Base-by-base conservation (phyloP, 2,797 vertebrate species). In the Eleutherodactylus coqui region DNA sequence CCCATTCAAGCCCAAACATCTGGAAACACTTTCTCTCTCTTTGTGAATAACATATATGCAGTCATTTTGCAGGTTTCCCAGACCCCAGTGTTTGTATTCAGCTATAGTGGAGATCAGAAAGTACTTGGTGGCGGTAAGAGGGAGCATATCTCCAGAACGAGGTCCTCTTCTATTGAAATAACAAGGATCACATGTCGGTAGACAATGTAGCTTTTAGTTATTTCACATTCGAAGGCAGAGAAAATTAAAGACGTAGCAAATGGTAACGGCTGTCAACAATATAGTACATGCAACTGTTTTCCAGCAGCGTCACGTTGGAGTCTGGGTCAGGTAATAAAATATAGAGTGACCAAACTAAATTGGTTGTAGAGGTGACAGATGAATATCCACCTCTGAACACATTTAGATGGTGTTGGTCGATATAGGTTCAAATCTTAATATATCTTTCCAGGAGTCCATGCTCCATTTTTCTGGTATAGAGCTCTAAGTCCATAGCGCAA, bases 11-110 rank as follows among this genome's bases (percentile, higher is more conserved):
- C 60, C 45, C 73, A 72, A 38, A 83, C 85, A 82, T 86, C 85
- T 78, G 85, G 85, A 86, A 86, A 83, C 79, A 78, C 58, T 86
- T 86, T 72, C 32, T 41, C 32, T 41, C 34, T 34, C 72, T 69
- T 51, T 77, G 55, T 51, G 82, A 84, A 64, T 77, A 76, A 84
- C 41, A 84, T 77, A 60, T 67, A 84, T 29, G 45, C 70, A 62
- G 73, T 75, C 73, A 77, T 60, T 67, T 43, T 64, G 58, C n/a
- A 34, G 38, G 29, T 64, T 76, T 84, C 73, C 58, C 58, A 77
- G 43, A 77, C 41, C 82, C 82, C 36, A 38, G 32, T 67, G 45
- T 38, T 78, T 78, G 53, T 60, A 32, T 58, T 84, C 67, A 76
- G 58, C 55, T 60, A 76, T 11, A 49, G 41, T 1, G 19, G 11